These are phyloP conservation scores for Enteromius paludinosus DNA, from an alignment of 2,797 vertebrate species.

Conservation along the genomic window DNA sequence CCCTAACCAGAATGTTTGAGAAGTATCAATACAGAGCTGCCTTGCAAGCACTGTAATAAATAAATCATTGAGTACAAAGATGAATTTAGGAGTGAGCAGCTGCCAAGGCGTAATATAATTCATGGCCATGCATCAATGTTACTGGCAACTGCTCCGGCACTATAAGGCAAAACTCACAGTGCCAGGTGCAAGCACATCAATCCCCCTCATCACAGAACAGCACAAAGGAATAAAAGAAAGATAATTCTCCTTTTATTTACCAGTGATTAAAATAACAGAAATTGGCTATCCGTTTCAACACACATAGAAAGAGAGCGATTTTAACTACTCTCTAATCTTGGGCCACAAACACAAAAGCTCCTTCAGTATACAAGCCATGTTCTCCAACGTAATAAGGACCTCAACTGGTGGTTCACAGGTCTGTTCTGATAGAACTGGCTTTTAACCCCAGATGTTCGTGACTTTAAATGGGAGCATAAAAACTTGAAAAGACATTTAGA, in stretches of 20 bases:
- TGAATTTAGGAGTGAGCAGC: constrained; percentile 74
- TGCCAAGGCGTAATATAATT: constrained; percentile 80
- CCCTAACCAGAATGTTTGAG: constrained; percentile 57
- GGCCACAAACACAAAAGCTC: neutral
- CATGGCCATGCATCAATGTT: constrained; percentile 78
- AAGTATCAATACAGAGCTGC: constrained; percentile 32
- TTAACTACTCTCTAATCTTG: neutral
- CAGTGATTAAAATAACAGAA: constrained; percentile 20
- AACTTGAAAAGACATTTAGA: neutral
- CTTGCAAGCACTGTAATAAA: constrained; percentile 65
- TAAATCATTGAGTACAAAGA: constrained; percentile 76
- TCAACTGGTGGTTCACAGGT: neutral
- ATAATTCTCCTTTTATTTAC: constrained; percentile 11
- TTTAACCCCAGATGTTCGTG: neutral
- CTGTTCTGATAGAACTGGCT: neutral
- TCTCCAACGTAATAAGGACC: neutral
- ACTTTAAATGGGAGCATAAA: neutral
- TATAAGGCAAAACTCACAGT: constrained; percentile 74
- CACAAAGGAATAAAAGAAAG: constrained; percentile 48
- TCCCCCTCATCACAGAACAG: constrained; percentile 73
- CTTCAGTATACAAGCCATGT: neutral
- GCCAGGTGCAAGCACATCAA: constrained; percentile 78
- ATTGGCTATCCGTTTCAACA: neutral
- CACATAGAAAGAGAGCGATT: neutral
- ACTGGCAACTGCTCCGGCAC: constrained; percentile 74